phyloP scores from a whole-genome alignment of 2,888 invertebrate genomes.

The Chalcosyrphus nemorum region DNA sequence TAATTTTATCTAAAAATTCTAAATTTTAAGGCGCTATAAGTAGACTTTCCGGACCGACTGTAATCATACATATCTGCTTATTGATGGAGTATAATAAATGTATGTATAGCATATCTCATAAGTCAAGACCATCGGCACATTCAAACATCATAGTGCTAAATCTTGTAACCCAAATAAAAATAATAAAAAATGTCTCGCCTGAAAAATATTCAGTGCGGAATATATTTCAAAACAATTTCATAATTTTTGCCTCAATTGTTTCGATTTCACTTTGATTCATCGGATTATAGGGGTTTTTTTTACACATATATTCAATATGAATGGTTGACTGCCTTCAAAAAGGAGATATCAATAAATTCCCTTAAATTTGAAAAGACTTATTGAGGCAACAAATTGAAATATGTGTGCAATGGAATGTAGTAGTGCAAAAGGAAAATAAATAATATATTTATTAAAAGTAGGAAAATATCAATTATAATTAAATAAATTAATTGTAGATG shows the following conservation, averaged over 20 bases:
- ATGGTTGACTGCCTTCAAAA: constrained; percentile 20
- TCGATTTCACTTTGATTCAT: constrained; percentile 5
- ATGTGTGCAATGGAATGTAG: background rate
- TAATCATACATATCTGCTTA: too few relatives aligned
- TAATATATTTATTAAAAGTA: background rate
- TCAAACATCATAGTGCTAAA: too few relatives aligned
- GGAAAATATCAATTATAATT: background rate
- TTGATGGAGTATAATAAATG: too few relatives aligned
- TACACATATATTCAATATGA: constrained; percentile 18
- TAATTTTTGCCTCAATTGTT: constrained; percentile 47
- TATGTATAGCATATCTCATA: too few relatives aligned
- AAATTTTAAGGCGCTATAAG: too few relatives aligned
- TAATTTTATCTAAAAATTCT: too few relatives aligned
- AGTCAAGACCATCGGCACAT: too few relatives aligned
- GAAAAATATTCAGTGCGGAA: background rate
- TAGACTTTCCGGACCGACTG: too few relatives aligned
- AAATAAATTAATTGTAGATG: too few relatives aligned
- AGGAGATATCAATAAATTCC: constrained; percentile 31
- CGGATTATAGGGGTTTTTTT: background rate
- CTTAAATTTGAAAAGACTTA: constrained; percentile 9
- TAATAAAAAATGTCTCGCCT: background rate
- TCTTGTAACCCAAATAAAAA: background rate
- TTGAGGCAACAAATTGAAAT: constrained; percentile 37
- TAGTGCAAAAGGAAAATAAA: background rate
- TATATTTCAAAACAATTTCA: constrained; percentile 40